These are phyloP conservation scores for Arremon brunneinucha DNA, from an alignment of 2,797 vertebrate species.

Conservation along the genomic window DNA sequence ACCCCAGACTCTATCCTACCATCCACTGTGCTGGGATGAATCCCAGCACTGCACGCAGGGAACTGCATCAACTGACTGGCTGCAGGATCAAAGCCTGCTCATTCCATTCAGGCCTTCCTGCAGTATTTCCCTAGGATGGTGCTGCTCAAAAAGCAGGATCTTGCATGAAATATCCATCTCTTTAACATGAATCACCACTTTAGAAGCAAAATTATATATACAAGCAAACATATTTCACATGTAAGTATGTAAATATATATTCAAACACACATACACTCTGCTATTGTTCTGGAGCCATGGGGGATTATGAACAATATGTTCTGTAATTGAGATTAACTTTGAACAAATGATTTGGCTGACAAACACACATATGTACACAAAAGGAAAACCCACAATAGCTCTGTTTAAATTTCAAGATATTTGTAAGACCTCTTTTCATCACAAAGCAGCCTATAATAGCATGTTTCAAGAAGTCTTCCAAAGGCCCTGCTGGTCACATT, in stretches of 20 bases:
- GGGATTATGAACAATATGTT: conserved; percentile 60
- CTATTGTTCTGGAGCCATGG: conserved; percentile 47
- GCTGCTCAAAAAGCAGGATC: neutral
- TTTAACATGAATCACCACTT: neutral
- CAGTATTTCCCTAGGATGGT: neutral
- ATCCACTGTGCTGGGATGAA: neutral
- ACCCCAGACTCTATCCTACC: neutral
- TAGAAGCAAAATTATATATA: conserved; percentile 37
- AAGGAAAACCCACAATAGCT: conserved; percentile 26
- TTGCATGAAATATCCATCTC: conserved; percentile 12
- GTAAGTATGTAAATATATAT: conserved; percentile 39
- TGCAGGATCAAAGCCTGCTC: neutral
- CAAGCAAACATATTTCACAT: conserved; percentile 33
- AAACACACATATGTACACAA: conserved; percentile 19
- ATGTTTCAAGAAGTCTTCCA: conserved; percentile 41
- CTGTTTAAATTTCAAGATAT: conserved; percentile 51
- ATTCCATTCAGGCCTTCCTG: neutral
- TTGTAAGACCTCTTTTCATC: conserved; percentile 53
- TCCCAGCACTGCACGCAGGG: accelerated
- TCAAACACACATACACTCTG: conserved; percentile 10
- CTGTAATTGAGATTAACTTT: conserved; percentile 56
- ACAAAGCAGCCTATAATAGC: conserved; percentile 33
- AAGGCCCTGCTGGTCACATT: conserved; percentile 59
- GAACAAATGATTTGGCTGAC: conserved; percentile 59
- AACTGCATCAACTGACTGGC: neutral